These are phyloP conservation scores for Petrocephalus sullivani DNA, from an alignment of 2,797 vertebrate genomes.

Conservation along the genomic window DNA sequence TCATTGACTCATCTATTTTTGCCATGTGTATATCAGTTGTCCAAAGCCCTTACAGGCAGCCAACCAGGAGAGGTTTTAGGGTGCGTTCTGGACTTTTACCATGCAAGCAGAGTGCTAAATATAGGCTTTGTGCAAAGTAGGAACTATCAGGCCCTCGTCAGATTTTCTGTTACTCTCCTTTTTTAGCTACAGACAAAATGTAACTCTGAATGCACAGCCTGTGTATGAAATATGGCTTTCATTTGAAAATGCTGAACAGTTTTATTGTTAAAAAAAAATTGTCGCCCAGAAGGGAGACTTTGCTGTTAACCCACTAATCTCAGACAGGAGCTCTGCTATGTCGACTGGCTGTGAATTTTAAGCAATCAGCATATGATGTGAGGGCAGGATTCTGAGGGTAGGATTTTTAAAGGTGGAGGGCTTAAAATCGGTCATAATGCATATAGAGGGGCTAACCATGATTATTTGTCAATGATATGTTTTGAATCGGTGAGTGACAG, in stretches of 20 bases:
- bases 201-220: neutral
- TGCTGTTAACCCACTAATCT: neutral
- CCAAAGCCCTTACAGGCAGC: neutral
- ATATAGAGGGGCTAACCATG: neutral
- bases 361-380: neutral
- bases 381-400: neutral
- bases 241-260: neutral
- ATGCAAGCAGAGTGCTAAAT: neutral
- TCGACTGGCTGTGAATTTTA: neutral
- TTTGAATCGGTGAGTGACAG: neutral
- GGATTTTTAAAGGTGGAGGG: neutral
- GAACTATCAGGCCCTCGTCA: neutral
- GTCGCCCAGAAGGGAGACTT: neutral
- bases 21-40: conserved; percentile 5
- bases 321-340: neutral
- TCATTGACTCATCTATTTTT: conserved; percentile 21
- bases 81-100: neutral
- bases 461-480: neutral
- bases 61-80: neutral
- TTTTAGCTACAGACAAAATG: neutral
- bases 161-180: neutral
- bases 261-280: neutral
- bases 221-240: neutral
- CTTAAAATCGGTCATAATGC: neutral
- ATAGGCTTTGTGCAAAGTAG: neutral